A percentile compares a stretch with the other conserved stretches of the same genome.
Evolutionary conservation across 1,140 invertebrate genomes (phyloP).

Genomic region (Hylaeus anthracinus): DNA sequence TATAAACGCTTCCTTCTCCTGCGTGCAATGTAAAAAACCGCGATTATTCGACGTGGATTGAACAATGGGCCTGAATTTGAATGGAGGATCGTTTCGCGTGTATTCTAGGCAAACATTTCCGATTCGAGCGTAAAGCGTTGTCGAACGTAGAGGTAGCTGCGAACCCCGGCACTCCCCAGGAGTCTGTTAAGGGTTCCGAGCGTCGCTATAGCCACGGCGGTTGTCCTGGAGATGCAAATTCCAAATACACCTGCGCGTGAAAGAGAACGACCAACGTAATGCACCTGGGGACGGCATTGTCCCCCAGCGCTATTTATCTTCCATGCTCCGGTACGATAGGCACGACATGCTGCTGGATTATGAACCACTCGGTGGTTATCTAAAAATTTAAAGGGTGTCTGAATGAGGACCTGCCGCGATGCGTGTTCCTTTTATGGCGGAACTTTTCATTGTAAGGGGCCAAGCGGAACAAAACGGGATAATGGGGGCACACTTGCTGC

Average conservation of each 20-base stretch:
- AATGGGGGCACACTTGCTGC: neutral
- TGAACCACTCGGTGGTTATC: constrained; percentile 31
- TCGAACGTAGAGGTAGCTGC: neutral
- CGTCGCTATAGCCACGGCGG: neutral
- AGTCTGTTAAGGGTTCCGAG: neutral
- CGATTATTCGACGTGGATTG: too few relatives aligned
- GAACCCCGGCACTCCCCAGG: neutral
- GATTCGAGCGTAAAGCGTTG: neutral
- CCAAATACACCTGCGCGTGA: constrained; percentile 1
- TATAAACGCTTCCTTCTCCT: too few relatives aligned
- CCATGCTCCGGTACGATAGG: constrained; percentile 16
- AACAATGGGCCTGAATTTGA: neutral
- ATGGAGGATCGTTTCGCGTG: neutral
- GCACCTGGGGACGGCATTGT: constrained; percentile 1
- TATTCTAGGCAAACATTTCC: neutral
- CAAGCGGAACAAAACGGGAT: neutral
- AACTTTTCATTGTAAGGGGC: constrained; percentile 2
- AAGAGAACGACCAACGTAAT: constrained; percentile 23
- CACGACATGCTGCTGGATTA: constrained; percentile 33
- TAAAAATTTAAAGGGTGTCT: constrained; percentile 31
- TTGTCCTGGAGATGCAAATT: neutral
- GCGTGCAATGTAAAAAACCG: too few relatives aligned
- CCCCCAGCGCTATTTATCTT: constrained; percentile 34
- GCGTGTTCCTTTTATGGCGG: constrained; percentile 6
- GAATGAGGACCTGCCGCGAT: constrained; percentile 12